Base-by-base conservation (phyloP, 1,140 invertebrate species). In the Danaus plexippus region DNA sequence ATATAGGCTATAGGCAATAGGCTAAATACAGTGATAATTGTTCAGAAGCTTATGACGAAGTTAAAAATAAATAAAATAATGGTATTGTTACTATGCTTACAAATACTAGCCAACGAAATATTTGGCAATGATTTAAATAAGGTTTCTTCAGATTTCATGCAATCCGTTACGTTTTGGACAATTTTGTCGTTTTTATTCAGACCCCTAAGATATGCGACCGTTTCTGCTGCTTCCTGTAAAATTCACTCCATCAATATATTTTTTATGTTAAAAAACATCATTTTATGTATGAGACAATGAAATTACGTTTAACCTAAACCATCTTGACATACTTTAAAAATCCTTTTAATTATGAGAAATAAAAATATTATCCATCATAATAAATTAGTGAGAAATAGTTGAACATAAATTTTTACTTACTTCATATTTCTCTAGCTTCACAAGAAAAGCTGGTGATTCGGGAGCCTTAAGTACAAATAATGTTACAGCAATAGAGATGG, bases 371-470 rank as follows among this genome's bases (percentile, higher is more conserved):
- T 1, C 22, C 15, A 15, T 15, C 3, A 15, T 15, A 15, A 1
- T 15, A 1, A 15, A 1, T 32, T 32, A 32, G 5, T 32, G 7
- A 32, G 22, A 32, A 32, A 32, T 32, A 32, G 15, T 15, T 32
- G 22, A 32, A 32, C 22, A 45, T 45, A 12, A 2, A 1, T 45
- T 45, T n/a, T 45, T 45, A 45, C 43, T 45, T 45, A 45, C 43
- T 10, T 45, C 22, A 64, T 50, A 32, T 54, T 67, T 63, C 13
- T 64, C 61, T 43, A 47, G 51, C 40, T 75, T 75, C 0, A 73
- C 55, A 7, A 77, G 42, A 45, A 54, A 75, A 10, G 67, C 61
- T 10, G 75, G 75, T 2, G 69, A 67, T 54, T 75, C 73, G 4
- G 73, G 73, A 8, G 66, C 66, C 43, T 64, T 67, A 10, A 72